These are phyloP conservation scores for Polyodon spathula DNA, from an alignment of 2,113 vertebrate genomes.

Conservation along the genomic window DNA sequence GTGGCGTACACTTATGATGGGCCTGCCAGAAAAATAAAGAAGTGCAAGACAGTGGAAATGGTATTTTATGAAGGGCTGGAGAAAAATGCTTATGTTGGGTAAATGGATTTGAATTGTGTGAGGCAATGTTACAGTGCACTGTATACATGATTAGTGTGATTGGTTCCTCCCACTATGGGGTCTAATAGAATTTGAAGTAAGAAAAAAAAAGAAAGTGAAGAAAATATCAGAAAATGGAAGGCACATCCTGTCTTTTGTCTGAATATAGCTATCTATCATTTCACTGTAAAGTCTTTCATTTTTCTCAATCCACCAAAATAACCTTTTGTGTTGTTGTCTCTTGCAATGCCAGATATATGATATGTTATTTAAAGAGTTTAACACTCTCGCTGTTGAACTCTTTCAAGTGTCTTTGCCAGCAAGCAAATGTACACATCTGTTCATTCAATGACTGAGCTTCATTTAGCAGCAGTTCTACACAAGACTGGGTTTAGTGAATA, in stretches of 20 bases:
- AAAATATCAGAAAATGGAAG: slow-evolving; percentile 3
- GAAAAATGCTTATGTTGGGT: slow-evolving; percentile 61
- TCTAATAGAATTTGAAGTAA: slow-evolving; percentile 35
- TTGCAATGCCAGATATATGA: slow-evolving; percentile 17
- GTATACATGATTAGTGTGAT: slow-evolving; percentile 57
- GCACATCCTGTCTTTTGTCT: slow-evolving; percentile 17
- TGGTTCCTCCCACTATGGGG: slow-evolving; percentile 44
- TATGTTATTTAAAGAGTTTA: slow-evolving; percentile 13
- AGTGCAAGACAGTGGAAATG: slow-evolving; percentile 50
- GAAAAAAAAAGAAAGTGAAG: slow-evolving; percentile 17
- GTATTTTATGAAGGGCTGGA: slow-evolving; percentile 58
- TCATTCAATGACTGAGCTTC: too few species aligned
- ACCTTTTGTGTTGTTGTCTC: slow-evolving; percentile 28
- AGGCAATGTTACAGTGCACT: slow-evolving; percentile 56
- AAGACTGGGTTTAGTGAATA: too few species aligned
- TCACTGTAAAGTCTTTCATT: slow-evolving; percentile 35
- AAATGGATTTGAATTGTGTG: slow-evolving; percentile 63
- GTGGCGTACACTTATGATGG: slow-evolving; percentile 64
- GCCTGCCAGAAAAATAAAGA: slow-evolving; percentile 73
- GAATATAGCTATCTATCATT: slow-evolving; percentile 31
- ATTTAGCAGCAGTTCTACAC: too few species aligned
- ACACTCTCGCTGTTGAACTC: slow-evolving; percentile 12
- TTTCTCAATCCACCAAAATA: slow-evolving; percentile 21
- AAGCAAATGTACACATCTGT: too few species aligned
- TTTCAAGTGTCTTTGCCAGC: slow-evolving; percentile 14